Evolutionary conservation across 2,797 vertebrate genomes (phyloP).

Genomic region (Cuculus canorus): DNA sequence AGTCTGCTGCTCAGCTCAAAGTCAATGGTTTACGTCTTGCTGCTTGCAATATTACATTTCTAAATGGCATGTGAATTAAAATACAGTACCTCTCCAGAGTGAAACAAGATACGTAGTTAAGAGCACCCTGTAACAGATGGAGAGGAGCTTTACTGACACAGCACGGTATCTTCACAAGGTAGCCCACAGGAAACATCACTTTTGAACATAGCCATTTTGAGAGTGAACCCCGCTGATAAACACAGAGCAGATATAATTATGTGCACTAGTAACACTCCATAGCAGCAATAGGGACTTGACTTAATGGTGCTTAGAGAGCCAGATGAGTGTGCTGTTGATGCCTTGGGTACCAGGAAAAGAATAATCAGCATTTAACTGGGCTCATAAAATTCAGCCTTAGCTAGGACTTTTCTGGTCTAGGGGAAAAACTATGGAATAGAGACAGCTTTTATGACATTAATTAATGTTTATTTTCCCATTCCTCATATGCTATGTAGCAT

Average conservation of each 20-base stretch:
- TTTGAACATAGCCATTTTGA: not conserved
- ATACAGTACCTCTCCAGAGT: not conserved
- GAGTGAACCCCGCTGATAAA: constrained; percentile 49
- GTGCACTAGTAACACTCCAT: not conserved
- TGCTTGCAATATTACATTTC: not conserved
- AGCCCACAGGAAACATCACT: constrained; percentile 51
- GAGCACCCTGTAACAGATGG: constrained; percentile 20
- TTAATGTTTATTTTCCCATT: not conserved
- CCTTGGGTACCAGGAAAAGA: constrained; percentile 39
- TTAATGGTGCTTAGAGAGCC: constrained; percentile 62
- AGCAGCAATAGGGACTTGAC: constrained; percentile 36
- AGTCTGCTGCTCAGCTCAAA: not conserved
- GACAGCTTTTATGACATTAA: not conserved
- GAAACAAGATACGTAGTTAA: not conserved
- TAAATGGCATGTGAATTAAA: not conserved
- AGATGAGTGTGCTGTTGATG: constrained; percentile 43
- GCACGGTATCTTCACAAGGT: constrained; percentile 8
- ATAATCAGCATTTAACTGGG: constrained; percentile 58
- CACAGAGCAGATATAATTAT: constrained; percentile 33
- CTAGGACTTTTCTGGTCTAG: not conserved
- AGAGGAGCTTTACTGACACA: not conserved
- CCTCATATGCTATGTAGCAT: not conserved
- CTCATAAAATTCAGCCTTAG: constrained; percentile 5
- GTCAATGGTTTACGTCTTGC: constrained; percentile 1
- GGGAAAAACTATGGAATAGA: not conserved